Evolutionary conservation across 1,140 invertebrate species (phyloP).

Genomic region (Gyrodactylus salaris): DNA sequence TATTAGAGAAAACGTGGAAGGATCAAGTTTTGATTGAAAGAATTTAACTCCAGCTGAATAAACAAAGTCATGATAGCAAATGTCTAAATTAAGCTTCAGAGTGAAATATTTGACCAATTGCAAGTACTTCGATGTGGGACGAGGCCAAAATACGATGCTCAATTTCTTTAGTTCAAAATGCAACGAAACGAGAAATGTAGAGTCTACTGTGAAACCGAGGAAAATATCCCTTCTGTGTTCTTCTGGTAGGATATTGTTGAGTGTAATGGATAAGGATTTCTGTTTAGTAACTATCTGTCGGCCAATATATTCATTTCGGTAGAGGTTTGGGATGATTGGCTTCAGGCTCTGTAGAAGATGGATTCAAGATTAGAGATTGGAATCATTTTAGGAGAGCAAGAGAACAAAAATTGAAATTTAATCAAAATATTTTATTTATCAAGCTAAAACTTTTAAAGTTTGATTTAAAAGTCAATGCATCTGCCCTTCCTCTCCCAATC

Average conservation of each 20-base stretch:
- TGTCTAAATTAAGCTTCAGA: background rate
- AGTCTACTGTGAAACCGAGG: background rate
- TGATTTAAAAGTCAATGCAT: slow-evolving; percentile 71
- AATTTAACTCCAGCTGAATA: background rate
- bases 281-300: no score
- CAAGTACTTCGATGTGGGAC: background rate
- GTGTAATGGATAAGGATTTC: no score
- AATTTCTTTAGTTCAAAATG: background rate
- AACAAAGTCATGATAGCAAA: background rate
- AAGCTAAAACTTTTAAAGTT: no score
- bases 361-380: no score
- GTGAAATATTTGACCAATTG: background rate
- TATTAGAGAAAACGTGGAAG: background rate
- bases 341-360: no score
- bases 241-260: no score
- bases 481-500: slow-evolving; percentile 97
- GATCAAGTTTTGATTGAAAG: background rate
- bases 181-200: background rate
- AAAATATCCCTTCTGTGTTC: background rate
- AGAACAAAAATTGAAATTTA: no score
- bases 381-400: no score
- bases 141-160: background rate
- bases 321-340: no score
- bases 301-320: no score
- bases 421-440: no score